phyloP scores from a whole-genome alignment of 2,797 vertebrate genomes.

The Aselliscus stoliczkanus region DNA sequence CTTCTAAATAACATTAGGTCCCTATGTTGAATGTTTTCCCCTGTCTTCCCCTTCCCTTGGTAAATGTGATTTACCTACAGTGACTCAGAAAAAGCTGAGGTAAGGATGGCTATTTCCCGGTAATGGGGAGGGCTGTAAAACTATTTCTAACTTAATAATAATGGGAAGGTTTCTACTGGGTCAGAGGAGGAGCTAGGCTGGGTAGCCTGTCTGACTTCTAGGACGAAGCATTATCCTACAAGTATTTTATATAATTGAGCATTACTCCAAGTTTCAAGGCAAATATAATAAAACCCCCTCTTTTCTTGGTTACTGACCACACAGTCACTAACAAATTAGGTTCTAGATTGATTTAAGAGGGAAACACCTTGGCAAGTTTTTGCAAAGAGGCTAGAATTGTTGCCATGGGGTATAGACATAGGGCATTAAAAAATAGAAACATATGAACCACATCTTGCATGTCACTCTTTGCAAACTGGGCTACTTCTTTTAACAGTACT shows the following conservation, averaged over 20 bases:
- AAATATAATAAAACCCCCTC: background rate
- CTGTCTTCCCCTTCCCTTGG: background rate
- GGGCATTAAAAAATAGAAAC: background rate
- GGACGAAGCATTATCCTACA: background rate
- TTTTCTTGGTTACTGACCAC: background rate
- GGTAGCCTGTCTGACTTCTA: background rate
- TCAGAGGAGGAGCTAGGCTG: background rate
- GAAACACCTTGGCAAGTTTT: conserved; percentile 1
- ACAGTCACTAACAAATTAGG: background rate
- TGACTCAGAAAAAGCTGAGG: background rate
- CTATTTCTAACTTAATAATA: background rate
- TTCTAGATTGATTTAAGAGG: conserved; percentile 2
- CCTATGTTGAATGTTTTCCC: background rate
- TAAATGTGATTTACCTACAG: background rate
- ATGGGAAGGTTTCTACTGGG: background rate
- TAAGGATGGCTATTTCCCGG: background rate
- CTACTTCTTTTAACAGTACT: background rate
- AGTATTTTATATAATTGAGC: background rate
- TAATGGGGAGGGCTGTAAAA: background rate
- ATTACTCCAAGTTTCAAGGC: conserved; percentile 11
- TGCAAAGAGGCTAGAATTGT: background rate
- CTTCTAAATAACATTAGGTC: background rate
- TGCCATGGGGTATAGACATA: background rate
- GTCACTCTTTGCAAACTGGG: background rate
- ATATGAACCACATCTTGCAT: background rate